Base-by-base conservation (phyloP, 2,888 invertebrate species). In the Lysandra bellargus region DNA sequence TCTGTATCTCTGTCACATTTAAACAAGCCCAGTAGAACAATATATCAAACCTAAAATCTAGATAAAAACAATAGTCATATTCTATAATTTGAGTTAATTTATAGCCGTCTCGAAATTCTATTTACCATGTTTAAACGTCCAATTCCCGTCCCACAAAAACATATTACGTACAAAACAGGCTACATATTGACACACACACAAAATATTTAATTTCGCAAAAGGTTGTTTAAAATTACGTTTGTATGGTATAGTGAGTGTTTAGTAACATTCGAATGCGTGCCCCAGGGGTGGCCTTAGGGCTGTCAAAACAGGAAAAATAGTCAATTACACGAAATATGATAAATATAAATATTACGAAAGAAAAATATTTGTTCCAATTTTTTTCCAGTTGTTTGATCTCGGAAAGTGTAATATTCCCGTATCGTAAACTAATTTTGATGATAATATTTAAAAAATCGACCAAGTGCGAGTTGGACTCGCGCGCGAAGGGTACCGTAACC, bases 271-370 rank as follows among this genome's bases (percentile, higher is more conserved):
- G 82, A 87, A 87, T 83, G 84, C 83, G 83, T 83, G 85, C 87
- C 87, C 83, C 85, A 85, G 89, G 91, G 89, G 84, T 86, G 87
- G 88, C 88, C 88, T 4, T 69, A 69, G 69, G 69, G 69, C 33
- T 69, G 33, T 14, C 69, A 69, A 69, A 14, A 33, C 33, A 69
- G 23, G 12, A 17, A 33, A 69, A 69, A 9, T 3, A 30, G 4
- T 33, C 14, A 9, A 33, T 64, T 23, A 64, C 44, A 44, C 7
- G 2, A 61, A 14, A 23, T 53, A 6, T 23, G 0, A 60, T 0
- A 60, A 60, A n/a, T 2, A 60, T 60, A 60, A 60, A n/a, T n/a
- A 60, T 40, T 1, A 44, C 7, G 9, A 49, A 49, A 49, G 49
- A 49, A 49, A 49, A 9, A 1, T 49, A 49, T 12, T 9, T 9